Conservation (phyloP, 64 coral and sea anemone genomes). For the Catalaphyllia jardinei region DNA sequence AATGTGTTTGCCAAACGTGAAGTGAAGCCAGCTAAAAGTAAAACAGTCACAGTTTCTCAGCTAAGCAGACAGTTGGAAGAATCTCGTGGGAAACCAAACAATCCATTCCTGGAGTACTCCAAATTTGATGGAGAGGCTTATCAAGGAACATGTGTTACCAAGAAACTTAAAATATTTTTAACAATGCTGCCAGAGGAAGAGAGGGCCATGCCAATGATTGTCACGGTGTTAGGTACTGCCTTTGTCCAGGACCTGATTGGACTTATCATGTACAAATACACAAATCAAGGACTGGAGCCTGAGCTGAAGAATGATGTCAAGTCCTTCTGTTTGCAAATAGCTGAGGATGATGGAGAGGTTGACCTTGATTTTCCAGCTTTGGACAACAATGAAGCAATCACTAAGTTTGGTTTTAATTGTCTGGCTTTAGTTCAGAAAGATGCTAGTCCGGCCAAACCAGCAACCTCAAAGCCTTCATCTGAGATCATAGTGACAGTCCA, state of each 20-base stretch:
- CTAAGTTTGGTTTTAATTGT: slow-evolving; percentile 87
- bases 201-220: too few relatives aligned
- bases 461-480: neutral
- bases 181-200: slow-evolving; percentile 77
- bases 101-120: slow-evolving; percentile 89
- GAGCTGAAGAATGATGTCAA: slow-evolving; percentile 82
- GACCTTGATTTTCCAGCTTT: slow-evolving; percentile 93
- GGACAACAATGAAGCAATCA: slow-evolving; percentile 79
- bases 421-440: slow-evolving; percentile 82
- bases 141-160: slow-evolving; percentile 70
- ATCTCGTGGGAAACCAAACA: slow-evolving; percentile 75
- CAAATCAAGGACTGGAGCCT: slow-evolving; percentile 53
- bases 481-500: slow-evolving; percentile 88
- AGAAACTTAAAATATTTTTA: slow-evolving; percentile 79
- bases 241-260: slow-evolving; percentile 84
- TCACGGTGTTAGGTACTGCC: slow-evolving; percentile 85
- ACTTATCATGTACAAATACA: slow-evolving; percentile 88
- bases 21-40: slow-evolving; percentile 57
- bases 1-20: slow-evolving; percentile 79
- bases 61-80: slow-evolving; percentile 78
- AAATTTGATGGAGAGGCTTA: slow-evolving; percentile 99
- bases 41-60: slow-evolving; percentile 53
- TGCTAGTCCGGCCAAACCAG: slow-evolving; percentile 33
- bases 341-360: slow-evolving; percentile 96
- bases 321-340: slow-evolving; percentile 68